These are phyloP conservation scores for Pemphigus obesinymphae DNA, from an alignment of 1,140 invertebrate genomes.

Conservation along the genomic window DNA sequence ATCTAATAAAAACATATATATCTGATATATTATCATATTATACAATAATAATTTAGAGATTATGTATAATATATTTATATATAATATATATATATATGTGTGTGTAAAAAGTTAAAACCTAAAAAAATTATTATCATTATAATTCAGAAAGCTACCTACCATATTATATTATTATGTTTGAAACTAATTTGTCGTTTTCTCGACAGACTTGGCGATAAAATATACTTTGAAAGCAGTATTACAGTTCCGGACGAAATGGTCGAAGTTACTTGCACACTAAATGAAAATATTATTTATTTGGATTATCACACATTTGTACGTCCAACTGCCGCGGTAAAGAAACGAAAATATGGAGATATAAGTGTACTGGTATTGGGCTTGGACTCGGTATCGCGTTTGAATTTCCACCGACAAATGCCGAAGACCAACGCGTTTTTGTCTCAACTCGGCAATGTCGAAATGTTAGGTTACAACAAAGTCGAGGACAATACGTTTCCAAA, in stretches of 20 bases:
- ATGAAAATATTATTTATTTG: constrained; percentile 43
- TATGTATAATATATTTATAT: no score
- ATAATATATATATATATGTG: no score
- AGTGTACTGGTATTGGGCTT: constrained; percentile 67
- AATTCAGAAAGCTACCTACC: no score
- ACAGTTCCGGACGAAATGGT: constrained; percentile 46
- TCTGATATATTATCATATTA: no score
- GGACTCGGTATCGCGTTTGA: constrained; percentile 58
- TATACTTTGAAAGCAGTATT: neutral
- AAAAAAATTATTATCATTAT: no score
- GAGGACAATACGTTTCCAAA: constrained; percentile 54
- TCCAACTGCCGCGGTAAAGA: neutral
- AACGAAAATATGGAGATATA: constrained; percentile 49
- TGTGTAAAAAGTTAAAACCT: no score
- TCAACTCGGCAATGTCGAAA: constrained; percentile 49
- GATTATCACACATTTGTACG: constrained; percentile 50
- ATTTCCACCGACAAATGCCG: constrained; percentile 57
- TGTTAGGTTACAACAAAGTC: constrained; percentile 53
- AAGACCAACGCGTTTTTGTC: constrained; percentile 52
- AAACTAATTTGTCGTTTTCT: no score
- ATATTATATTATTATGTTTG: no score
- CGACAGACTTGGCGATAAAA: neutral
- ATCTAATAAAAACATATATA: no score
- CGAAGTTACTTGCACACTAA: constrained; percentile 43
- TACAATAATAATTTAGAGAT: no score